Conservation (phyloP, 2,797 vertebrate species). For the Clarias platycephalus region DNA sequence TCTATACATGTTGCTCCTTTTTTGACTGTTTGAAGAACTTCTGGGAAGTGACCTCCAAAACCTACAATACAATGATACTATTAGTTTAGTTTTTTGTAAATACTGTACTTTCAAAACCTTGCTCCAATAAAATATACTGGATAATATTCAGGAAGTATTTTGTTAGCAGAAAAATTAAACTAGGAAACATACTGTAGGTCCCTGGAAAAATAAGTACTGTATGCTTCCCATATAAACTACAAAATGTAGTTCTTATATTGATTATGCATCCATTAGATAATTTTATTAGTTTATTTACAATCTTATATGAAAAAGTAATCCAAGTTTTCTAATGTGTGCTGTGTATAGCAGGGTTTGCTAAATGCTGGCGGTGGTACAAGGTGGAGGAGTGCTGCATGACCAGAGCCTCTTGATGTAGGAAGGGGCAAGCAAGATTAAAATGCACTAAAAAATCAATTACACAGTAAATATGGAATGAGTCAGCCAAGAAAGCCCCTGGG, state of each 20-base stretch:
- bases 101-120: too few relatives aligned
- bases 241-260: neutral
- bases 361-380: neutral
- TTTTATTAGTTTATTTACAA: conserved; percentile 1
- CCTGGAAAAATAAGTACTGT: too few relatives aligned
- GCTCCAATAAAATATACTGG: too few relatives aligned
- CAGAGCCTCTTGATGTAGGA: conserved; percentile 48
- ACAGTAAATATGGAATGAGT: conserved; percentile 78
- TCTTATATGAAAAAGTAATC: neutral
- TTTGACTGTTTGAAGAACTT: too few relatives aligned
- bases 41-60: too few relatives aligned
- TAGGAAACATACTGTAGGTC: too few relatives aligned
- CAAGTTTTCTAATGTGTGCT: neutral
- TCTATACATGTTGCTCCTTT: too few relatives aligned
- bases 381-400: conserved; percentile 38
- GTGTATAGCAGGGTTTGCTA: neutral
- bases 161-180: too few relatives aligned
- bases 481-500: conserved; percentile 68
- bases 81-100: too few relatives aligned
- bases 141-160: too few relatives aligned
- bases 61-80: too few relatives aligned
- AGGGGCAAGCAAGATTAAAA: conserved; percentile 57
- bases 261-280: neutral
- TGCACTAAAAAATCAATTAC: conserved; percentile 80
- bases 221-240: too few relatives aligned